Evolutionary conservation across 2,113 vertebrate species (phyloP), one percentile per base, ranked within the genome.

Genomic region (Cygnus buccinator): DNA sequence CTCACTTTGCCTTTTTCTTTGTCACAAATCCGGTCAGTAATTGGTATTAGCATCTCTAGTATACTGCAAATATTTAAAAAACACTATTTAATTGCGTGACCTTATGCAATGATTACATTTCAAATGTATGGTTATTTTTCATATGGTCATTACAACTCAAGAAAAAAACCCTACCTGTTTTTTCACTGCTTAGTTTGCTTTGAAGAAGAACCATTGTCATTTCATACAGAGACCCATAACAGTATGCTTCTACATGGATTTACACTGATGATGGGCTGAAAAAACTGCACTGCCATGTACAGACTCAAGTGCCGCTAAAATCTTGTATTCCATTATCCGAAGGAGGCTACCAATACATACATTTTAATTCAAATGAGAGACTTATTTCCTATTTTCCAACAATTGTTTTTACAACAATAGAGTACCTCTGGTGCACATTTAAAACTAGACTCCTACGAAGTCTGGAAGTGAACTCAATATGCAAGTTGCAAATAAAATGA

Each of bases 1-100:
- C 99, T 99, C 92, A 99, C 98, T 97, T 98, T 98, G 95, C 96
- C 98, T 25, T 96, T 66, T 3, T 91, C 97, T 23, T 43, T 96
- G 96, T 98, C 99, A 95, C 99, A 99, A 18, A 48, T 43, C 17
- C 98, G 96, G 28, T 98, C 97, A 2, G 99, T 96, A 44, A 95
- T 0, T 5, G 94, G 87, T 55, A 99, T 96, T 65, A 99, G 96
- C 74, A 98, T 91, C 83, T 96, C 90, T 76, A 99, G 97, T 84
- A 99, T 95, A 43, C 99, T 99, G 95, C 43, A 96, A 93, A 66
- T 19, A 84, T 87, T 50, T 10, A n/a, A 76, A 76, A 79, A 70
- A 3, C 22, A 17, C 8, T 19, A 6, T 5, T 85, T 87, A 67
- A 61, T 55, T 54, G 19, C 18, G 39, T 21, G 44, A 61, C 17